Percentiles rank a stretch among this genome's conserved stretches.
Evolutionary conservation across 2,888 invertebrate genomes (phyloP).

Genomic region (Serripes groenlandicus): DNA sequence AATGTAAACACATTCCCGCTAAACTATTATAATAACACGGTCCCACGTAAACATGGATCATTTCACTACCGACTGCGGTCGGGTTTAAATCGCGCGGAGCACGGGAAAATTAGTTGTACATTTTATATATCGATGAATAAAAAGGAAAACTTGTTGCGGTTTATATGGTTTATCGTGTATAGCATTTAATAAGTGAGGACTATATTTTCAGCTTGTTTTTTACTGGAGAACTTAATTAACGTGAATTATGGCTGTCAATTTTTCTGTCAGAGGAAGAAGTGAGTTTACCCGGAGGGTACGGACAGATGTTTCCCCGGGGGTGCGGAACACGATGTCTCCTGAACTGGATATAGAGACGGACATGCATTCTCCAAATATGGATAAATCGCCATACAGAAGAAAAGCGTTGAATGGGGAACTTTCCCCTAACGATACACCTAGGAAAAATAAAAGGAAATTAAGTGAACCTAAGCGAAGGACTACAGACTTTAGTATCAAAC

Average conservation of each 20-base stretch:
- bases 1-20: constrained; percentile 75
- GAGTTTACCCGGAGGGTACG: background rate
- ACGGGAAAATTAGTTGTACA: background rate
- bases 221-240: background rate
- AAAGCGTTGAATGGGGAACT: constrained; percentile 47
- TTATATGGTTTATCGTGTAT: too few species aligned
- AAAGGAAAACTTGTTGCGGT: too few species aligned
- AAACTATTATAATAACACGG: constrained; percentile 64
- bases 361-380: constrained; percentile 54
- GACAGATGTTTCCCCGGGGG: background rate
- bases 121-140: background rate
- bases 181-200: too few species aligned
- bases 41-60: constrained; percentile 54
- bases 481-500: constrained; percentile 82
- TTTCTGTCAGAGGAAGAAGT: constrained; percentile 7
- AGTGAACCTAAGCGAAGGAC: constrained; percentile 88
- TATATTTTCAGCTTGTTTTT: background rate
- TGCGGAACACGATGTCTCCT: constrained; percentile 31
- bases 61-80: constrained; percentile 58
- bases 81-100: constrained; percentile 8
- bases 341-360: constrained; percentile 39
- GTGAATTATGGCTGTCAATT: constrained; percentile 15
- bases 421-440: constrained; percentile 67
- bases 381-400: constrained; percentile 35
- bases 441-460: constrained; percentile 90